Evolutionary conservation across 2,113 vertebrate species (phyloP), one percentile per base, ranked within the genome.

Genomic region (Oreotrochilus melanogaster): DNA sequence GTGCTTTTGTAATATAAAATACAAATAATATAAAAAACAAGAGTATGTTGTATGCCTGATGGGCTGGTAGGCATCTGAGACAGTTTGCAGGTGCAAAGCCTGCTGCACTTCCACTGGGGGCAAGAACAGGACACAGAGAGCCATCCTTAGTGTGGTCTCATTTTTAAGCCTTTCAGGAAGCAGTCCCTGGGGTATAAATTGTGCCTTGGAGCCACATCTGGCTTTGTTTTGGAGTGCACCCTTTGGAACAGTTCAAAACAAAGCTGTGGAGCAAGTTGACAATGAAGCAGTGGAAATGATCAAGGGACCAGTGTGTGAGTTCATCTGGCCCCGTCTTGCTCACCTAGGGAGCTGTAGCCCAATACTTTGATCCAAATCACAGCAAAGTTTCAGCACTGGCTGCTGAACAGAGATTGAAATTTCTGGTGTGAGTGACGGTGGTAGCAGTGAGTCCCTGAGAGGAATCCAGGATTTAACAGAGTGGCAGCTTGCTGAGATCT

Each of bases 331-430:
- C 33, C 60, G 12, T 86, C 48, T 72, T 60, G 48, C 23, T 66
- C 71, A 31, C 11, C 33, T 70, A 64, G 66, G 47, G 89, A 81
- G 28, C 51, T 35, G 21, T 5, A 43, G 17, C 27, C n/a, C 45
- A 58, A 57, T 51, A 8, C n/a, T 85, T 79, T 24, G n/a, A 64
- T 88, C 69, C 73, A 86, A 65, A 75, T 72, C 35, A 69, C 78
- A 76, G 30, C n/a, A 53, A 8, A 5, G 15, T 72, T 87, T 69
- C 78, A 47, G 50, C 11, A 8, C 7, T 94, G 78, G 39, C 74
- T 64, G 83, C 60, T 37, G 23, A 43, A 56, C 15, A 65, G 53
- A 66, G 43, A 35, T 58, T 50, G 71, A 71, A 18, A 56, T 71
- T 80, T 53, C 69, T 81, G 73, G 18, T 3, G 1, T 53, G 56